phyloP scores from a whole-genome alignment of 2,797 vertebrate species.

The Acanthornis magna region DNA sequence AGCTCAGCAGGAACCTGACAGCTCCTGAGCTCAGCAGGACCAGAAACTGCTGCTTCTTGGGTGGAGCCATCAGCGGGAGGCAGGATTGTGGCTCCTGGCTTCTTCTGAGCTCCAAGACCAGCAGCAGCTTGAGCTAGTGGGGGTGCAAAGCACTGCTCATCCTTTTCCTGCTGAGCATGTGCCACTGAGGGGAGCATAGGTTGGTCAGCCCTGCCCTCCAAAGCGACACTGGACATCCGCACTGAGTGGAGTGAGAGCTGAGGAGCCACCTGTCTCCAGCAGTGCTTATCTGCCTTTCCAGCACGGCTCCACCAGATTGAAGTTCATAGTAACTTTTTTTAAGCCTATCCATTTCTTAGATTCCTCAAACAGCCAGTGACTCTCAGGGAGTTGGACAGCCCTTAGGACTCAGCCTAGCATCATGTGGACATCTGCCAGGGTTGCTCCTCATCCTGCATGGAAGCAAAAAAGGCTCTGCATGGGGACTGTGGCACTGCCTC shows the following conservation, averaged over 20 bases:
- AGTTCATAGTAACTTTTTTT: neutral
- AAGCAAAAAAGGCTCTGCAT: neutral
- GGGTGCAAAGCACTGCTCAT: neutral
- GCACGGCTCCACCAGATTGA: rapidly evolving
- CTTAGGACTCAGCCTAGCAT: neutral
- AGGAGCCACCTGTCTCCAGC: neutral
- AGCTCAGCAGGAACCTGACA: neutral
- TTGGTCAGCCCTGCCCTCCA: neutral
- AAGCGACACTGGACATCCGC: neutral
- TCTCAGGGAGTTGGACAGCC: neutral
- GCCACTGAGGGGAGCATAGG: neutral
- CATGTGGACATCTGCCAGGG: rapidly evolving
- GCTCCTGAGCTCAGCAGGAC: neutral
- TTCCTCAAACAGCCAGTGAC: neutral
- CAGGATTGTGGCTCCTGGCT: neutral
- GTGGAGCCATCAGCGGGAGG: neutral
- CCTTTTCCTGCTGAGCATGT: neutral
- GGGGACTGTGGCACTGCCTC: neutral
- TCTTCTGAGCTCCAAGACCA: neutral
- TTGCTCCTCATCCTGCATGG: neutral
- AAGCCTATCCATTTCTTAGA: neutral
- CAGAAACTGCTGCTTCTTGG: neutral
- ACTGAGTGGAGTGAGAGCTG: neutral
- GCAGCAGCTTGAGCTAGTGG: neutral
- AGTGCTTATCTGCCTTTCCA: neutral